Evolutionary conservation across 2,113 vertebrate genomes (phyloP), one percentile per base, ranked within the genome.

Genomic region (Irena cyanogastra): DNA sequence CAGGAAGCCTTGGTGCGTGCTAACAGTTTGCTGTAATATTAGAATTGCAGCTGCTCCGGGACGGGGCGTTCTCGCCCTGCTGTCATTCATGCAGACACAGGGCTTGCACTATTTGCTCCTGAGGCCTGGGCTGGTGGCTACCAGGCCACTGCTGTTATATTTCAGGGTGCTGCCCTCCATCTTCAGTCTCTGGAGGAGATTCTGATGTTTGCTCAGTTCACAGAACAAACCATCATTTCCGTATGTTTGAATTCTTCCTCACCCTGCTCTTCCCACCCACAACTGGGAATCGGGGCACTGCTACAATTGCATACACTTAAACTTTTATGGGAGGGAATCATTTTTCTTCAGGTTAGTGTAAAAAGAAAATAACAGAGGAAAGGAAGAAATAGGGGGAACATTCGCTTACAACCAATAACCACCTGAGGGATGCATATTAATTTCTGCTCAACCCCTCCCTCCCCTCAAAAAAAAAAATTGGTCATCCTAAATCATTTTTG

Each of bases 11-110:
- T 30, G 66, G 23, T 90, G 84, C 0, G 0, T 85, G 66, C 71
- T 91, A 31, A 65, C 39, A 47, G 66, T 71, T 83, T 52, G 59
- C 42, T 86, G 88, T 95, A 95, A 97, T 6, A 60, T 27, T 83
- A 95, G 93, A 93, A 66, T 42, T 95, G 95, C 94, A 95, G 96
- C 92, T 95, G 94, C 87, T 85, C 44, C 0, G 0, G 63, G n/a
- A 21, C 8, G 1, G 18, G 60, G 31, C 6, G 1, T 41, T 80
- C 59, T 50, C 0, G 6, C 50, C 53, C 66, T 57, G 59, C 84
- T 93, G 76, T 15, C 50, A 19, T 92, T 93, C 56, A 18, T 27
- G 24, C 2, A 4, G 27, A 35, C 66, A 61, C 16, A 20, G 50
- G 63, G 27, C 37, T 83, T 61, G n/a, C 63, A 59, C 70, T 81